Base-by-base conservation (phyloP, 37 sponge, comb jelly and placozoan species). In the Axinella damicornis region DNA sequence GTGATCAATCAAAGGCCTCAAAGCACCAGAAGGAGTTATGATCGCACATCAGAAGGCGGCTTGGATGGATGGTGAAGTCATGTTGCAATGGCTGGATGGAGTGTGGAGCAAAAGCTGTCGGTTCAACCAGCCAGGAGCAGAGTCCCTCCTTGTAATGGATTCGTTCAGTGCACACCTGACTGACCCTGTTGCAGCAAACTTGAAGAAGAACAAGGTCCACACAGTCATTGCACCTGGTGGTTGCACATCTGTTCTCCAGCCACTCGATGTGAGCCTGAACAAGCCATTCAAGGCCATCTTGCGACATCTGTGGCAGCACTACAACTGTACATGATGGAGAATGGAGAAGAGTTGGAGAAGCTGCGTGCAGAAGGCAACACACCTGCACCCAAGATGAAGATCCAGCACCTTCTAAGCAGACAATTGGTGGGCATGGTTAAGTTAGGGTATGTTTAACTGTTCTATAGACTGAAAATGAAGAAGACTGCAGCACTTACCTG, bases 111-210 rank as follows among this genome's bases (percentile, higher is more conserved):
- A 67, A 67, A 67, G 35, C 28, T 67, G 69, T 24, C 28, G 34
- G 69, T 67, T 24, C 5, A 67, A 19, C 69, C 28, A 46, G 46
- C 46, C 46, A 46, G 46, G 46, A 9, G 46, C 46, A 46, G 46
- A 46, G 46, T 46, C 46, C 9, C 46, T 46, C 46, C 46, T 46
- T 12, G 9, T 46, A 46, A 30, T 24, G 69, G 69, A 67, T 12
- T 30, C 30, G 5, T 67, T 67, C 69, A 67, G 69, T 67, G 69
- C 69, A 27, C 69, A 67, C 28, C 35, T 67, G 34, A 67, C 69
- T 33, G 69, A 27, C 5, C 6, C 22, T 19, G 69, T 67, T 1
- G 2, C 22, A 67, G 69, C 11, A 9, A 30, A 24, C 35, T 31
- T 67, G 6, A 67, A 31, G 36, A 53, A 38, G 11, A 20, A 53